Evolutionary conservation across 2,113 vertebrate species (phyloP), one percentile per base, ranked within the genome.

Genomic region (Lophochroa leadbeateri): DNA sequence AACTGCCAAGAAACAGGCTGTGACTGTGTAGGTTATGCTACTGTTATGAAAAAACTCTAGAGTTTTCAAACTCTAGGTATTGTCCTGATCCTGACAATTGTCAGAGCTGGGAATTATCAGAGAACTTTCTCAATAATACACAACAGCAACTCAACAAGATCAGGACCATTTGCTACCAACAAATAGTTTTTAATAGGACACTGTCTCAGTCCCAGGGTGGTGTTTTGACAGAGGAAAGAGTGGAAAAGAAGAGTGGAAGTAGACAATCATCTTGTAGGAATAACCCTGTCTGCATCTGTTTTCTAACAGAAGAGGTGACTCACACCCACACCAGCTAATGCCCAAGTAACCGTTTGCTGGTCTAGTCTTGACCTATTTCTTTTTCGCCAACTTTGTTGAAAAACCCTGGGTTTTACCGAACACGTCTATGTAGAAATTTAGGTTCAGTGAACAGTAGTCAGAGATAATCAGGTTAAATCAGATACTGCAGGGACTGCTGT

Each of bases 261-360:
- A 20, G 21, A n/a, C 21, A n/a, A 6, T 46, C 17, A 33, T 3
- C 5, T 49, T 1, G 1, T 33, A 4, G 4, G 2, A 13, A 20
- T 75, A 46, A 82, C 14, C 4, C 15, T 63, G 31, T 35, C n/a
- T 58, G 3, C 10, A 35, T 35, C 11, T 47, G 10, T 13, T 88
- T 43, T 10, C 16, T 29, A 84, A 29, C 3, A 81, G 37, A 19
- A 78, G 7, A 14, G 41, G 46, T 41, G 46, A 77, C 14, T 88
- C 88, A 3, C 6, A 41, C 20, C 13, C 39, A 49, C 50, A 39
- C 5, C 4, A 50, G 8, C 7, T 17, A 7, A 23, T 44, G 63
- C 9, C 33, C 0, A 1, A 24, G 10, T 41, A 81, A 64, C 1
- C 11, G 27, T 28, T 82, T 63, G 5, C 8, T 86, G 57, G 5